phyloP scores from a whole-genome alignment of 2,113 vertebrate genomes.

The Amia ocellicauda region DNA sequence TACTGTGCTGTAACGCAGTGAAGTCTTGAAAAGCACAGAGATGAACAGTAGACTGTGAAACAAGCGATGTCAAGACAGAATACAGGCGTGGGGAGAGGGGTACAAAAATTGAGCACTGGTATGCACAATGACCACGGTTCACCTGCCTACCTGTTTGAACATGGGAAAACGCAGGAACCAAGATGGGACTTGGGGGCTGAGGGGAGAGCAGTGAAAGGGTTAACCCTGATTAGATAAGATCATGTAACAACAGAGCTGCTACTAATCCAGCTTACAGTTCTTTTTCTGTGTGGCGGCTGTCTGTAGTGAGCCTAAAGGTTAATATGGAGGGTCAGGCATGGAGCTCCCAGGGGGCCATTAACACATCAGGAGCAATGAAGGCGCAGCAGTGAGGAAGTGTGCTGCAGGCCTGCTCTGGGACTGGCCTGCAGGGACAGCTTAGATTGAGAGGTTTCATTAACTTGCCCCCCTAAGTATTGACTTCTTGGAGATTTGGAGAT shows the following conservation, averaged over 20 bases:
- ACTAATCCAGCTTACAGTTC: neutral
- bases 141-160: too few species aligned
- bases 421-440: neutral
- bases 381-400: slow-evolving; percentile 6
- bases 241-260: slow-evolving; percentile 4
- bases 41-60: too few species aligned
- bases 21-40: too few species aligned
- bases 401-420: slow-evolving; percentile 2
- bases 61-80: too few species aligned
- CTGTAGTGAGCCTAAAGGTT: neutral
- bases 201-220: neutral
- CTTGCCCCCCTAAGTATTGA: too few species aligned
- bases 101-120: too few species aligned
- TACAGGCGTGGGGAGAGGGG: too few species aligned
- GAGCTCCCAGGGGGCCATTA: neutral
- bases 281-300: neutral
- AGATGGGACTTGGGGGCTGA: neutral
- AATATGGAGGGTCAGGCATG: neutral
- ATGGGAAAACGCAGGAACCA: too few species aligned
- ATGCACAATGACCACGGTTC: too few species aligned
- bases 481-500: slow-evolving; percentile 8
- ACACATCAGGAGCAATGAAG: slow-evolving; percentile 11
- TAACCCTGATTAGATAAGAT: neutral
- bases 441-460: slow-evolving; percentile 19
- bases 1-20: too few species aligned